Conservation (phyloP, 1,140 invertebrate genomes). For the Neodiprion lecontei region DNA sequence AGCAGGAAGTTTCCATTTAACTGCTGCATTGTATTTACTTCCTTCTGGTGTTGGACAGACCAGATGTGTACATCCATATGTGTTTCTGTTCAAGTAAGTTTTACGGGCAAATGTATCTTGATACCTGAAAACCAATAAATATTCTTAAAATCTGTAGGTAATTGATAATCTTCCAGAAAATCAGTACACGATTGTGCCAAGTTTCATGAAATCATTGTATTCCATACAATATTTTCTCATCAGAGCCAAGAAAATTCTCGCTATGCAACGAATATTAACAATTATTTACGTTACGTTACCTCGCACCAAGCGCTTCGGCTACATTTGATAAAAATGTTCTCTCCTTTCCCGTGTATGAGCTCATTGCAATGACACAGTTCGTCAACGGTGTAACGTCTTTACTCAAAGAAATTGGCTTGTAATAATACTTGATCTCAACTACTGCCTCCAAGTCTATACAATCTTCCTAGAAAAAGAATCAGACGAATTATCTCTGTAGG, state of each 20-base stretch:
- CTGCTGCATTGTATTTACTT: conserved; percentile 82
- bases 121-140: conserved; percentile 40
- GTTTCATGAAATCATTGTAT: no score
- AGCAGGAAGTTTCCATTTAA: conserved; percentile 83
- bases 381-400: conserved; percentile 65
- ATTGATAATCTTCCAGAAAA: conserved; percentile 11
- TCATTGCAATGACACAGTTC: conserved; percentile 79
- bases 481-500: conserved; percentile 26
- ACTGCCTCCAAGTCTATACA: conserved; percentile 68
- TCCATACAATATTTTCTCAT: no score
- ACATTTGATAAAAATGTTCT: conserved; percentile 74
- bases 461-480: conserved; percentile 57
- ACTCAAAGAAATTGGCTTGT: conserved; percentile 64
- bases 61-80: conserved; percentile 71
- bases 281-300: conserved; percentile 50
- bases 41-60: conserved; percentile 76
- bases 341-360: conserved; percentile 75
- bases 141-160: not conserved
- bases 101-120: conserved; percentile 72
- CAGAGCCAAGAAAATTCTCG: no score
- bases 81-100: conserved; percentile 58
- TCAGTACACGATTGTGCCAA: conserved; percentile 2
- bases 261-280: no score
- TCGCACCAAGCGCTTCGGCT: conserved; percentile 74
- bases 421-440: conserved; percentile 69